phyloP scores from a whole-genome alignment of 2,888 invertebrate species.

The Desoria tigrina region DNA sequence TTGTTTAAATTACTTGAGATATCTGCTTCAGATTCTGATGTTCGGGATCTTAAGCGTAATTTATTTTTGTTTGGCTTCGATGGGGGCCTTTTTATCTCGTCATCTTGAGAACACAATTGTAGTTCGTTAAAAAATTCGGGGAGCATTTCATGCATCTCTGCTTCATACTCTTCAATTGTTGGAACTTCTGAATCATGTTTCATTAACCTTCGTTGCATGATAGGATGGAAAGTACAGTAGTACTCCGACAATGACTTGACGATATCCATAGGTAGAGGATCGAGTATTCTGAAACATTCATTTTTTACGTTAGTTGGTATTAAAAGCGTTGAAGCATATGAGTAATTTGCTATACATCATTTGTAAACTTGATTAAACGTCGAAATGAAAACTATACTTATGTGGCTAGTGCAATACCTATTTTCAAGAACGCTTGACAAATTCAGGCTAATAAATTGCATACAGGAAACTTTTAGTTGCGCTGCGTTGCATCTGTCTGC shows the following conservation, averaged over 20 bases:
- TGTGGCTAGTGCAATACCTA: too few relatives aligned
- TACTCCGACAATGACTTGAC: constrained; percentile 68
- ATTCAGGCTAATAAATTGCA: constrained; percentile 78
- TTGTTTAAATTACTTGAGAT: too few relatives aligned
- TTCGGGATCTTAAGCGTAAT: constrained; percentile 34
- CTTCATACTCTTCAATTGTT: constrained; percentile 61
- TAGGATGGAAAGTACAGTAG: constrained; percentile 59
- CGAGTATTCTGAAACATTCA: constrained; percentile 61
- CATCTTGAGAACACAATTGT: constrained; percentile 24
- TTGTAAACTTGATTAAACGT: neutral
- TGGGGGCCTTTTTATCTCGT: constrained; percentile 11
- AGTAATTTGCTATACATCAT: constrained; percentile 25
- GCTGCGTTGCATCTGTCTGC: constrained; percentile 74
- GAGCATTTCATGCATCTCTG: constrained; percentile 59
- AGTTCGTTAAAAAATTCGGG: constrained; percentile 30
- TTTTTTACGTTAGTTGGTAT: neutral
- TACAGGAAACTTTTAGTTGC: constrained; percentile 70
- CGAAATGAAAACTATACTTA: too few relatives aligned
- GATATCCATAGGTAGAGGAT: constrained; percentile 65
- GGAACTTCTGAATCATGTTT: constrained; percentile 8
- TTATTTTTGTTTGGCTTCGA: constrained; percentile 17
- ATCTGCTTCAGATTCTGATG: constrained; percentile 31
- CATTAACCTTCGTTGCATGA: constrained; percentile 2
- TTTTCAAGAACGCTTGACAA: constrained; percentile 71
- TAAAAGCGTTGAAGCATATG: neutral